A percentile compares a stretch with the other conserved stretches of the same genome.
phyloP scores from a whole-genome alignment of 1,140 invertebrate species.

The Pogonomyrmex barbatus region DNA sequence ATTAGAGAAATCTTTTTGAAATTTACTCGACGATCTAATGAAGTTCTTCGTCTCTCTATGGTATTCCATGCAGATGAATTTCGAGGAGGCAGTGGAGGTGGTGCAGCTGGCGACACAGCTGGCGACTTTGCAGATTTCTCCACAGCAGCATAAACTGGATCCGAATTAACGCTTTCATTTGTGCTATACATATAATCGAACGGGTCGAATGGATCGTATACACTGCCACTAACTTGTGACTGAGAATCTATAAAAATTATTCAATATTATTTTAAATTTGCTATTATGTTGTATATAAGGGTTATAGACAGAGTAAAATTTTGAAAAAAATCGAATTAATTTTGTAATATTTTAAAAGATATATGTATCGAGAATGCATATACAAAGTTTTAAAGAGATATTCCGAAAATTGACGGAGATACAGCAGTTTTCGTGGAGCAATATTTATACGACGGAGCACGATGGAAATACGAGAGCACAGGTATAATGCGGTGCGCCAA shows the following conservation, averaged over 20 bases:
- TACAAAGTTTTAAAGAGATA: too few species aligned
- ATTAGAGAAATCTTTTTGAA: neutral
- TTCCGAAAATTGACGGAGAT: too few species aligned
- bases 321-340: too few species aligned
- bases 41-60: slow-evolving; percentile 85
- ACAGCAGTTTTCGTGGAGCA: too few species aligned
- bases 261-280: slow-evolving; percentile 33
- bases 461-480: too few species aligned
- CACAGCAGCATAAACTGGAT: slow-evolving; percentile 92
- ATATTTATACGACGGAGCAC: too few species aligned
- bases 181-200: slow-evolving; percentile 94
- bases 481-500: too few species aligned
- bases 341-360: too few species aligned
- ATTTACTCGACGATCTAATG: slow-evolving; percentile 84
- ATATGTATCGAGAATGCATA: too few species aligned
- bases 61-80: slow-evolving; percentile 87
- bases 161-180: slow-evolving; percentile 90
- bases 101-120: slow-evolving; percentile 87
- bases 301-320: too few species aligned
- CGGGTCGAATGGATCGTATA: slow-evolving; percentile 95
- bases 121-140: slow-evolving; percentile 89
- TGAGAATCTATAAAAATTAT: slow-evolving; percentile 79
- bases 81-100: slow-evolving; percentile 87
- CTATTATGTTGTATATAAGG: too few species aligned
- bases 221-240: slow-evolving; percentile 89